Base-by-base conservation (phyloP, 2,113 vertebrate species). In the Psephotus haematonotus region DNA sequence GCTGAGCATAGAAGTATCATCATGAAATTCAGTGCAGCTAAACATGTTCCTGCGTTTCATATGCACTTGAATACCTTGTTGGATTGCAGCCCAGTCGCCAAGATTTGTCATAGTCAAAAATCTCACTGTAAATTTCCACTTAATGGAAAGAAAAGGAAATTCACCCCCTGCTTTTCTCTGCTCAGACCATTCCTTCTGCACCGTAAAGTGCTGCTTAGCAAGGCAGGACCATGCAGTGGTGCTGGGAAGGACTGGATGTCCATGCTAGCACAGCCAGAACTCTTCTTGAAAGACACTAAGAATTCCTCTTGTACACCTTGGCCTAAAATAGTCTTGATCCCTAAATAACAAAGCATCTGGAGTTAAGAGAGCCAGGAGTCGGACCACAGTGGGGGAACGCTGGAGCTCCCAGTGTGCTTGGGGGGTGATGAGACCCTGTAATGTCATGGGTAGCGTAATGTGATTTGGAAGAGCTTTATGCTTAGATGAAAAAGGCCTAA, bases 361-460 rank as follows among this genome's bases (percentile, higher is more conserved):
- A 55, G 47, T 7, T 16, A 10, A 16, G 46, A 3, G 0, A 53
- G 62, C 20, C 77, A 28, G 53, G 59, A 63, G 28, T 0, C 14
- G 18, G 71, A 8, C 7, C 16, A 18, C 27, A 20, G 59, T 2
- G 1, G 11, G 27, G 24, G 10, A 6, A 2, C 1, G 11, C 39
- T 47, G 78, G 50, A 3, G 65, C 22, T 28, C 62, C 12, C 24
- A 0, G 18, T 1, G 24, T 11, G 59, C 16, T 39, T 22, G 46
- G 35, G 37, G 22, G 14, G 16, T 2, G 0, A 2, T 35, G 68
- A 81, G 69, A 13, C 1, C 0, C 31, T 18, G n/a, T 1, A 13
- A 4, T 1, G 55, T 4, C 1, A 0, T 4, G 50, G 62, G 78
- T 3, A 47, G 22, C 1, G 4, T 6, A 2, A 39, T 8, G 57